Base-by-base conservation (phyloP, 2,888 invertebrate genomes). In the Carterocephalus palaemon region DNA sequence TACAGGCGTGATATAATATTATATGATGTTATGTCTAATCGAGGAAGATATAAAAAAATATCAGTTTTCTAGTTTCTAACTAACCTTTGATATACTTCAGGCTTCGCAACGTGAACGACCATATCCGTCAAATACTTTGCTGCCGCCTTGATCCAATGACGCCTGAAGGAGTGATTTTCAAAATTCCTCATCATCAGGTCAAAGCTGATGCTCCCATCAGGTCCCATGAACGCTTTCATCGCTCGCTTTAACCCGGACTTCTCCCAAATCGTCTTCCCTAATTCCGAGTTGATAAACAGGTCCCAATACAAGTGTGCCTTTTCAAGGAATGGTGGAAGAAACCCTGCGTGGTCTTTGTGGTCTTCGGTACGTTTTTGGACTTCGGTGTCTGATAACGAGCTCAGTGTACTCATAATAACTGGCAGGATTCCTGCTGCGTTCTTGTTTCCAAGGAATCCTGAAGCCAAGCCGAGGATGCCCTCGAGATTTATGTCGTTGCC, bases 101-200 rank as follows among this genome's bases (percentile, higher is more conserved):
- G 94, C 61, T 95, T 92, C 0, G 94, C 90, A 10, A 94, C 67
- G 54, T 93, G 91, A 10, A 92, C 89, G 17, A 93, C 89, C 87
- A 92, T 90, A 43, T 92, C 92, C 0, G 93, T 92, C 51, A 95
- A 78, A 62, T 92, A 93, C 51, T 90, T 89, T 1, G 94, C 92
- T 4, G 93, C 89, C 3, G 91, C 89, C 59, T 91, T 91, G 53
- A 95, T 92, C 95, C 95, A 95, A 53, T 93, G 90, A 34, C 93
- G 89, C 51, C 95, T 90, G 61, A 94, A 92, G 32, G 92, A 90
- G 46, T 92, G 93, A 67, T 95, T 94, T 66, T 95, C 94, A 55
- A 95, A 90, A 56, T 92, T 91, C 59, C 92, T 92, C 56, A 94
- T 89, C 62, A 95, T 90, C 52, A 90, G 88, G 29, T 91, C 91